Evolutionary conservation across 2,797 vertebrate species (phyloP).

Genomic region (Crocodylus rhombifer): DNA sequence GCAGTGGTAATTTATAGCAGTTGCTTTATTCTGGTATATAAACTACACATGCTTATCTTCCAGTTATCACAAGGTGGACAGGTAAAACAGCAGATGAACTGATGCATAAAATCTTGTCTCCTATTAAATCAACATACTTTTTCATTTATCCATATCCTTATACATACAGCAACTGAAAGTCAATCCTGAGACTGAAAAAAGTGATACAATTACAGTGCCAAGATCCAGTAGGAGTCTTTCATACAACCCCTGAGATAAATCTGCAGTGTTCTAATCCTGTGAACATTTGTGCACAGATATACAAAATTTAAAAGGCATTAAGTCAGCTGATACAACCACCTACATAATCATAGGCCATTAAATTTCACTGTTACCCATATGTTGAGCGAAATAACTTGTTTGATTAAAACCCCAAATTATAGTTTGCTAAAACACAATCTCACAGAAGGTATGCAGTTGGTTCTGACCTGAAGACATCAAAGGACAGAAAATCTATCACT

Average conservation of each 20-base stretch:
- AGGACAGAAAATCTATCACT: not conserved
- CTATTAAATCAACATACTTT: no score
- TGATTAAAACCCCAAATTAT: no score
- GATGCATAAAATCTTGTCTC: no score
- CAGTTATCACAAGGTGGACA: no score
- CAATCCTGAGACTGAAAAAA: not conserved
- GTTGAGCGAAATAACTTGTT: not conserved
- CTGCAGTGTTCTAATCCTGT: not conserved
- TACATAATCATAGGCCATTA: not conserved
- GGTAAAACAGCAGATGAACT: no score
- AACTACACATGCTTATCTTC: no score
- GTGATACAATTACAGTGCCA: not conserved
- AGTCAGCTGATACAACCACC: not conserved
- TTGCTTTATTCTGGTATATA: no score
- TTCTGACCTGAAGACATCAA: not conserved
- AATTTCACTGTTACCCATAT: not conserved
- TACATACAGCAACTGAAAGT: not conserved
- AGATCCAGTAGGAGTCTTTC: not conserved
- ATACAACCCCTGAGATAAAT: not conserved
- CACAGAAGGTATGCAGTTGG: not conserved
- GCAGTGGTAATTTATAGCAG: no score
- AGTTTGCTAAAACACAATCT: not conserved
- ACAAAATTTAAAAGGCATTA: not conserved
- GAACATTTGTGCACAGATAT: not conserved
- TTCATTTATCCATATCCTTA: no score